Evolutionary conservation across 2,113 vertebrate genomes (phyloP), one percentile per base, ranked within the genome.

Genomic region (Otus sunia): DNA sequence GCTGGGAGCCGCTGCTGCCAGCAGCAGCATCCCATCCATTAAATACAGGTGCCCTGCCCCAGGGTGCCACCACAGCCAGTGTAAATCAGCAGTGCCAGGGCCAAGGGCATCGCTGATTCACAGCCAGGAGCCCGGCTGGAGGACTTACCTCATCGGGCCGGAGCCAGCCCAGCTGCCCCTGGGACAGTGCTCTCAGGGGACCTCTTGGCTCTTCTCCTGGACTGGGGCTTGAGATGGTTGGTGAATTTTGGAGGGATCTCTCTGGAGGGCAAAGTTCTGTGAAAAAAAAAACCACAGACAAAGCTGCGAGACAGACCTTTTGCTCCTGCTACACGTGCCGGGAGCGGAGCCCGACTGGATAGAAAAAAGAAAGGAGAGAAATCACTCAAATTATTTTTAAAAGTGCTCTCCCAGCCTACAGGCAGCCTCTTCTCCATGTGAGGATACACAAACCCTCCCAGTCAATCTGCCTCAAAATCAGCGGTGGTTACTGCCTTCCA

Each of bases 1-100:
- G 80, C 47, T 75, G 62, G n/a, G 71, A 91, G 90, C 43, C 32
- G 14, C 88, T 75, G 62, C 56, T 67, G 77, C 60, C 4, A 5
- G 74, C 71, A 43, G 55, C 6, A 2, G 7, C 16, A 11, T 26
- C 63, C 20, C 7, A 3, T 2, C 34, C 16, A 12, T 58, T n/a
- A 79, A 88, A 94, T 47, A n/a, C 0, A 1, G 60, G 47, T 72
- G 82, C 29, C 58, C 75, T 66, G 72, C 45, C 69, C 73, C 4
- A 4, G 34, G 41, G 25, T 88, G 89, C 22, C 58, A 80, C 30
- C 3, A 1, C 23, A 76, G 45, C 7, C 0, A 0, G 27, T 1
- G 4, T 89, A 77, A 91, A 87, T 93, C 94, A 91, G 55, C 68
- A 18, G 2, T 0, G 37, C 69, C 1, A 5, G 77, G 80, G 90